Percentiles rank a stretch among this genome's conserved stretches.
phyloP scores from a whole-genome alignment of 2,113 vertebrate genomes.

The Triplophysa siluroides region DNA sequence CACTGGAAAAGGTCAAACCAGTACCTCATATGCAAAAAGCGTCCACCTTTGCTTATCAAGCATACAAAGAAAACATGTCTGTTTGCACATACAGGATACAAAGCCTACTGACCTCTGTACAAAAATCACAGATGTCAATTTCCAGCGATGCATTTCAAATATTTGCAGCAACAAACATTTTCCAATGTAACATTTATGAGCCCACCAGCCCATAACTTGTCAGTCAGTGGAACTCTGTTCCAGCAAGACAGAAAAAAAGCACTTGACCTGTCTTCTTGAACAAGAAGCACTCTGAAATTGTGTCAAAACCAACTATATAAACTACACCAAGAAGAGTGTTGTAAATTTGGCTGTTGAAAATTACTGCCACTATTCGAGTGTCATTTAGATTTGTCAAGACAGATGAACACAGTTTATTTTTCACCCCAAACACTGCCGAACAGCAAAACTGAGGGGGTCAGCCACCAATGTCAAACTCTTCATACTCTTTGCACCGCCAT shows the following conservation, averaged over 20 bases:
- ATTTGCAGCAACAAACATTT: neutral
- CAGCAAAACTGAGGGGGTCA: neutral
- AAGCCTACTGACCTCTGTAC: constrained; percentile 14
- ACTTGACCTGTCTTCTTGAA: neutral
- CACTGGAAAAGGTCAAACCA: constrained; percentile 10
- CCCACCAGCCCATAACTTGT: neutral
- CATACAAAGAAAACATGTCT: neutral
- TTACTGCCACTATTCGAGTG: neutral
- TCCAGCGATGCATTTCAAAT: neutral
- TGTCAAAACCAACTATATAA: neutral
- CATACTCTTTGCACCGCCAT: neutral
- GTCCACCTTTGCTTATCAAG: neutral
- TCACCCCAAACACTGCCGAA: neutral
- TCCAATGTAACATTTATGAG: constrained; percentile 14
- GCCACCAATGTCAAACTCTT: neutral
- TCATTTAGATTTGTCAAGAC: constrained; percentile 3
- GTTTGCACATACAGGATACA: neutral
- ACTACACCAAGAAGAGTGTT: neutral
- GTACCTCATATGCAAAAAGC: neutral
- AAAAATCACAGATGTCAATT: neutral
- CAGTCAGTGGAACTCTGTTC: neutral
- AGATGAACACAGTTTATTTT: constrained; percentile 15
- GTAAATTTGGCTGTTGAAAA: neutral
- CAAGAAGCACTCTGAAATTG: neutral
- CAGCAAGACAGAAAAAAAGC: neutral